Base-by-base conservation (phyloP, 2,888 invertebrate genomes). In the Poecilus cupreus region DNA sequence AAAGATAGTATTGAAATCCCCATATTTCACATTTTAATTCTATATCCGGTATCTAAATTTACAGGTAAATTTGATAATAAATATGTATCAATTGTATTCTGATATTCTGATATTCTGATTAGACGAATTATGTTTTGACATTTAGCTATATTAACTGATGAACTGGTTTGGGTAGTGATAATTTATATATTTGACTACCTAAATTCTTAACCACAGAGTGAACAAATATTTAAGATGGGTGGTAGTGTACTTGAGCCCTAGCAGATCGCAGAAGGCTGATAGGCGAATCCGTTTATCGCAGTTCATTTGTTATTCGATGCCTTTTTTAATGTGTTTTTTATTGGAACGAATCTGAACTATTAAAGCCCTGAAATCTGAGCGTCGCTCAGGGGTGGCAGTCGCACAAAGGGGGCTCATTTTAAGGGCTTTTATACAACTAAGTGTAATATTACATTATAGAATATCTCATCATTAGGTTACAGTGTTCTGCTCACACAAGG, bases 331-430 rank as follows among this genome's bases (percentile, higher is more conserved):
- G 86, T 85, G 85, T 87, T 87, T 87, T 87, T 87, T 87, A 87
- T 87, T 86, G 87, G 85, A 84, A 24, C 49, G 85, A 86, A 86
- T 86, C 86, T 86, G 85, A 86, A 86, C 86, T 86, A 87, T 85
- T 86, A 86, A 85, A 84, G 85, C 82, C 46, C 85, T 85, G 88
- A 86, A 87, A 87, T 84, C 84, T 83, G 87, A 88, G 86, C 84
- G 85, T 85, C 86, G 84, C 85, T 85, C 84, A 86, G 86, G 86
- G 86, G 86, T 85, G 83, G 84, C 83, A 80, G 83, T 80, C 84
- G 83, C 86, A 86, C 86, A 87, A 87, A 86, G 87, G 85, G 84
- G 85, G 86, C 87, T 88, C 88, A 87, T 88, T 88, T 88, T 88
- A 88, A 88, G 87, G 88, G 88, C 88, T 88, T 85, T 86, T 86